phyloP scores from a whole-genome alignment of 2,888 invertebrate species.

The Andricus curvator region DNA sequence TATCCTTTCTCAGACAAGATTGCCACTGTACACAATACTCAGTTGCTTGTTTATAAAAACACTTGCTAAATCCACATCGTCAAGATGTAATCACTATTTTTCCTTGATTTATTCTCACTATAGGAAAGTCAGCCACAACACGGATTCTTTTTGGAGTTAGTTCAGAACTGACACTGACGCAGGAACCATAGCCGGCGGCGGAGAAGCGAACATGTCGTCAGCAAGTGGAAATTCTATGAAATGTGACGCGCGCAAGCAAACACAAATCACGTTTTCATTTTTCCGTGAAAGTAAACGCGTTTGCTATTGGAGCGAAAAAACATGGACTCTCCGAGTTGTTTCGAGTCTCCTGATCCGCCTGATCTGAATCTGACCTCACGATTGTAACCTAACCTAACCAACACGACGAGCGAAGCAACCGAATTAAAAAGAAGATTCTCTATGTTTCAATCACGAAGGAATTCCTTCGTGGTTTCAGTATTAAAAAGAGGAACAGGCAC shows the following conservation, averaged over 20 bases:
- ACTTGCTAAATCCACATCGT: neutral
- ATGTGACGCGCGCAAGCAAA: slow-evolving; percentile 22
- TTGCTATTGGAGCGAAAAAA: slow-evolving; percentile 12
- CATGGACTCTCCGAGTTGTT: neutral
- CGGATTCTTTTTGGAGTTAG: neutral
- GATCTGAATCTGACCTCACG: neutral
- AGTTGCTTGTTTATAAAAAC: neutral
- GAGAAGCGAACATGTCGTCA: slow-evolving; percentile 5
- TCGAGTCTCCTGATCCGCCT: neutral
- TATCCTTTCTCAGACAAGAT: neutral
- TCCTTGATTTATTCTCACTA: neutral
- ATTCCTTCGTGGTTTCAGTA: too few species aligned
- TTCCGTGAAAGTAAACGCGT: slow-evolving; percentile 26
- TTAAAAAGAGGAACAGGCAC: neutral
- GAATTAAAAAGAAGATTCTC: neutral
- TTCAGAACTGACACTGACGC: neutral
- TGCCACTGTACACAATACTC: neutral
- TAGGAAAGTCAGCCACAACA: neutral
- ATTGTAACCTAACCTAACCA: slow-evolving; percentile 14
- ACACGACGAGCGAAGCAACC: neutral
- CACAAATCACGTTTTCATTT: slow-evolving; percentile 23
- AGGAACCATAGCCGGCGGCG: neutral
- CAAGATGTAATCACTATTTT: slow-evolving; percentile 10
- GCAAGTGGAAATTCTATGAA: neutral
- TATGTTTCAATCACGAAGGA: too few species aligned